These are phyloP conservation scores for Villa cingulata DNA, from an alignment of 2,888 invertebrate genomes.

Conservation along the genomic window DNA sequence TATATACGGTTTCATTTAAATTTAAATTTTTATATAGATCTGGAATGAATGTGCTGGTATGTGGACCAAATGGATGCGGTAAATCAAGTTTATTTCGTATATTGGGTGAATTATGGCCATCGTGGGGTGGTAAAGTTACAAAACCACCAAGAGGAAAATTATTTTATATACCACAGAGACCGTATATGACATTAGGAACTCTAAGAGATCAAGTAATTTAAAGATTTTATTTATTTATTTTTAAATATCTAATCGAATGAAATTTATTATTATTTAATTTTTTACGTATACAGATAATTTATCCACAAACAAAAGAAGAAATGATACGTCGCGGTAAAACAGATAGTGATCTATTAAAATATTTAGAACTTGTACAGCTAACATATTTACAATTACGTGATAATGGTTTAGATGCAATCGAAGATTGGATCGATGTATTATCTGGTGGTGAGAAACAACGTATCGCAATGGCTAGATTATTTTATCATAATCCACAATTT, in stretches of 20 bases:
- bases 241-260: background rate
- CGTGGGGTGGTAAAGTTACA: slow-evolving; percentile 83
- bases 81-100: slow-evolving; percentile 95
- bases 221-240: too few relatives aligned
- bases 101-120: slow-evolving; percentile 94
- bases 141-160: slow-evolving; percentile 93
- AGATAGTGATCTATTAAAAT: slow-evolving; percentile 63
- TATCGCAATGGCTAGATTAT: slow-evolving; percentile 94
- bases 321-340: slow-evolving; percentile 63
- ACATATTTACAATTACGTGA: slow-evolving; percentile 72
- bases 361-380: slow-evolving; percentile 71
- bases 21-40: slow-evolving; percentile 40
- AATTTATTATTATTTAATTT: background rate
- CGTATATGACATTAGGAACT: slow-evolving; percentile 95
- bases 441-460: slow-evolving; percentile 98
- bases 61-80: slow-evolving; percentile 97
- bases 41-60: slow-evolving; percentile 93
- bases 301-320: slow-evolving; percentile 82
- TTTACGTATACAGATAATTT: slow-evolving; percentile 51
- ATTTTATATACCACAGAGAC: slow-evolving; percentile 86
- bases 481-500: slow-evolving; percentile 96
- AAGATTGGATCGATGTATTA: slow-evolving; percentile 97
- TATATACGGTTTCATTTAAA: too few relatives aligned
- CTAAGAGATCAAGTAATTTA: slow-evolving; percentile 71
- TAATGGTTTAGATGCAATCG: slow-evolving; percentile 78